These are phyloP conservation scores for Palaemon carinicauda DNA, from an alignment of 1,140 invertebrate species.

Conservation along the genomic window DNA sequence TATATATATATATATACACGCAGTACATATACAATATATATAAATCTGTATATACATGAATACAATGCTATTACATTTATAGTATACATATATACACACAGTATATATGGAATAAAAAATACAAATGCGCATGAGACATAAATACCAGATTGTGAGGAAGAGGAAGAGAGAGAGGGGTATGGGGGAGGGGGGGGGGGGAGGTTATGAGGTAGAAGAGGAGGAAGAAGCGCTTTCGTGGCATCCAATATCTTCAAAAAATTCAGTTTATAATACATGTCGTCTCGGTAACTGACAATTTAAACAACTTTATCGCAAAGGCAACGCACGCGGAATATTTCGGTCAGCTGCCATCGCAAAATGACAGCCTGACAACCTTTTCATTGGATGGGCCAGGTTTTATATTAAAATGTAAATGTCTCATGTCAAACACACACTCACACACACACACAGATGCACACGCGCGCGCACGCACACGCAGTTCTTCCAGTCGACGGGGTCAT, in stretches of 20 bases:
- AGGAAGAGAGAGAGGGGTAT: no score
- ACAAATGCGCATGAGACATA: neutral
- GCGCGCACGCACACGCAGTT: no score
- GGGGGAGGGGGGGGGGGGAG: no score
- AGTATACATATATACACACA: neutral
- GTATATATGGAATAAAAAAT: neutral
- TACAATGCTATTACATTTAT: no score
- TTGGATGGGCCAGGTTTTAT: neutral
- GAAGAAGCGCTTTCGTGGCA: no score
- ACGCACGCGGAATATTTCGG: neutral
- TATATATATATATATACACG: neutral
- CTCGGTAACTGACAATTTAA: no score
- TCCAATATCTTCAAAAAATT: no score
- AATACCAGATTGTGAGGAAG: neutral
- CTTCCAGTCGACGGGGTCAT: no score
- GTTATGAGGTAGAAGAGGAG: no score
- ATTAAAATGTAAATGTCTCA: slow-evolving; percentile 10
- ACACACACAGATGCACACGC: no score
- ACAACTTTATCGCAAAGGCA: no score
- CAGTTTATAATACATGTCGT: no score
- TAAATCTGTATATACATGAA: neutral
- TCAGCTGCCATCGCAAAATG: slow-evolving; percentile 11
- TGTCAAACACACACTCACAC: neutral
- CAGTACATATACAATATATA: neutral
- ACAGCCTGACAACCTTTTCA: neutral